Percentiles rank a stretch among this genome's conserved stretches.
These are phyloP conservation scores for Astropecten irregularis DNA, from an alignment of 53 echinoderm and acorn worm species.

Conservation along the genomic window DNA sequence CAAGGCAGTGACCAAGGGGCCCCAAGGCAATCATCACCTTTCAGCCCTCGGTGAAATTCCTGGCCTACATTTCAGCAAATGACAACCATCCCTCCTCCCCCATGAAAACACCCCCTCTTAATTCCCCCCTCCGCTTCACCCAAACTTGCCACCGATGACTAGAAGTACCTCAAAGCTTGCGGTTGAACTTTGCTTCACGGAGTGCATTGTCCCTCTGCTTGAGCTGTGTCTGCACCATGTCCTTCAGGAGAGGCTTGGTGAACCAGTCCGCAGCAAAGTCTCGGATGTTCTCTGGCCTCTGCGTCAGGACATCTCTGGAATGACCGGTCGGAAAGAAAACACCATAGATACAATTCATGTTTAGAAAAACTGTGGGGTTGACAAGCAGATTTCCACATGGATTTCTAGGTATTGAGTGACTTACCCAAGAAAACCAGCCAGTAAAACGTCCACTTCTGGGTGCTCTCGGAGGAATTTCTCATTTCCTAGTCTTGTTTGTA, in stretches of 20 bases:
- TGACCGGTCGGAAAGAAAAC: too few species aligned
- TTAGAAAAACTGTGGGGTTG: background rate
- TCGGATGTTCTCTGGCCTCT: conserved; percentile 91
- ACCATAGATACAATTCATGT: too few species aligned
- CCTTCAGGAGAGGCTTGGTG: conserved; percentile 83
- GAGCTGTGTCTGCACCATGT: conserved; percentile 74
- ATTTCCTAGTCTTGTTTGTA: conserved; percentile 90
- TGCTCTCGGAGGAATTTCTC: conserved; percentile 93
- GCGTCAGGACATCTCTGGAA: conserved; percentile 85
- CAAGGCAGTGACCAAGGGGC: too few species aligned
- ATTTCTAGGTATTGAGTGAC: background rate
- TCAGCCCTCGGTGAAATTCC: too few species aligned
- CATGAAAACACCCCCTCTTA: background rate
- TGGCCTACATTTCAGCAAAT: too few species aligned
- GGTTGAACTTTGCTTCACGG: conserved; percentile 86
- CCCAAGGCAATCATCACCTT: too few species aligned
- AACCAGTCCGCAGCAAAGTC: conserved; percentile 99
- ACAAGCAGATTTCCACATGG: background rate
- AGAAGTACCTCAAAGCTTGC: conserved; percentile 75
- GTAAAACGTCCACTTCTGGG: conserved; percentile 91
- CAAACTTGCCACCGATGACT: too few species aligned
- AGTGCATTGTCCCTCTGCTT: conserved; percentile 80
- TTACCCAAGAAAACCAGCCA: conserved; percentile 94
- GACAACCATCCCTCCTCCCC: background rate
- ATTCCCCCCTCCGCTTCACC: too few species aligned